Percentiles rank a stretch among this genome's conserved stretches.
Conservation (phyloP, 2,888 invertebrate genomes). For the Latrodectus hesperus region DNA sequence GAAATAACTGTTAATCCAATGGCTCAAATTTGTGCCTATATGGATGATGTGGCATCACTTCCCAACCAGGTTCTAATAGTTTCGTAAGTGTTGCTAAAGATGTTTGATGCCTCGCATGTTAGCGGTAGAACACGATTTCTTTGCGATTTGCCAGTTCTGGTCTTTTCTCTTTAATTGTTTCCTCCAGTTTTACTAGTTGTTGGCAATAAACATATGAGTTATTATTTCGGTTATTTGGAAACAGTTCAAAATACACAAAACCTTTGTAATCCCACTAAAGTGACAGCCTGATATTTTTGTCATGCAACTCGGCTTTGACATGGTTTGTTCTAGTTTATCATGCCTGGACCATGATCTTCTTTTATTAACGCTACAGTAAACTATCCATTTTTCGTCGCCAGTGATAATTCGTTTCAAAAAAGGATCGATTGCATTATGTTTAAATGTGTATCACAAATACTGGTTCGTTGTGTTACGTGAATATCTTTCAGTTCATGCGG, state of each 20-base stretch:
- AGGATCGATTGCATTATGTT: neutral
- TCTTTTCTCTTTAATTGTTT: neutral
- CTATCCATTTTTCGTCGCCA: neutral
- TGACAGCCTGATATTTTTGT: neutral
- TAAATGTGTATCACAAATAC: too few species aligned
- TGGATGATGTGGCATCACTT: neutral
- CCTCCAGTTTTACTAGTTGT: neutral
- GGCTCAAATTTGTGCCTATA: neutral
- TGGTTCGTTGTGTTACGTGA: too few species aligned
- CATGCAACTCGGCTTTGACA: neutral
- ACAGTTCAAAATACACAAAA: neutral
- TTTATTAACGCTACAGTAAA: neutral
- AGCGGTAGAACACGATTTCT: neutral
- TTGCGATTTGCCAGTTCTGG: neutral
- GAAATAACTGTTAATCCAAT: neutral
- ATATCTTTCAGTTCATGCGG: too few species aligned
- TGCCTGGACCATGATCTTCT: neutral
- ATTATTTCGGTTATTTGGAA: neutral
- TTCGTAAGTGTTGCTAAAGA: neutral
- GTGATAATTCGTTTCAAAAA: neutral
- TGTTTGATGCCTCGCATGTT: neutral
- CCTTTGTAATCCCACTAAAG: neutral
- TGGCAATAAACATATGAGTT: neutral
- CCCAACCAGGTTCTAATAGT: neutral
- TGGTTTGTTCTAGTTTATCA: neutral